A percentile compares a stretch with the other conserved stretches of the same genome.
These are phyloP conservation scores for Mustela nigripes DNA, from an alignment of 2,113 vertebrate species.

Conservation along the genomic window DNA sequence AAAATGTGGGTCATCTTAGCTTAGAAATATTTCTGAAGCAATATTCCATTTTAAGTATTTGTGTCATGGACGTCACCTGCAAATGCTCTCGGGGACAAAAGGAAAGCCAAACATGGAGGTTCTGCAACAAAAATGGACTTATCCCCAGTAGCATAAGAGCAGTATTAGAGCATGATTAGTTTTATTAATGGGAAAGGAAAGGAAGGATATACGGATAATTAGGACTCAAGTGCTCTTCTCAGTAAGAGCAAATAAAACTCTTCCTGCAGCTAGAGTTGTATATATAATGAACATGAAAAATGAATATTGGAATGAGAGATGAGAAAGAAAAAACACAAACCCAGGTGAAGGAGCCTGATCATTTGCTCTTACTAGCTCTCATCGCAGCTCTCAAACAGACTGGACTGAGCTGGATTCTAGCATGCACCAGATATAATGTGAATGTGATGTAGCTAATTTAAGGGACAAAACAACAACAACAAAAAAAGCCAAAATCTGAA, in stretches of 20 bases:
- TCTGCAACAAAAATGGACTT: conserved; percentile 50
- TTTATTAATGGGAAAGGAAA: conserved; percentile 77
- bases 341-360: conserved; percentile 15
- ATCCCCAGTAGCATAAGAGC: conserved; percentile 29
- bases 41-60: conserved; percentile 34
- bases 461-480: background rate
- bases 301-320: conserved; percentile 48
- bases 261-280: conserved; percentile 70
- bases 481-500: conserved; percentile 9
- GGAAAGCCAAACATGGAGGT: conserved; percentile 26
- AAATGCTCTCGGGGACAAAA: conserved; percentile 26
- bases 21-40: conserved; percentile 62
- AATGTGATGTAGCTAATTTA: background rate
- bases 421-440: background rate
- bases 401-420: background rate
- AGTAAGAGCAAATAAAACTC: conserved; percentile 74
- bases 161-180: conserved; percentile 71
- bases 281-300: conserved; percentile 73
- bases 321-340: conserved; percentile 33
- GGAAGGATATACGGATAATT: conserved; percentile 79
- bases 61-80: conserved; percentile 44
- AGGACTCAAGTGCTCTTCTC: conserved; percentile 77
- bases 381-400: background rate
- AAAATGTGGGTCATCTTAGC: conserved; percentile 39
- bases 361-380: background rate